Evolutionary conservation across 2,113 vertebrate species (phyloP), one percentile per base, ranked within the genome.

Genomic region (Polyodon spathula): DNA sequence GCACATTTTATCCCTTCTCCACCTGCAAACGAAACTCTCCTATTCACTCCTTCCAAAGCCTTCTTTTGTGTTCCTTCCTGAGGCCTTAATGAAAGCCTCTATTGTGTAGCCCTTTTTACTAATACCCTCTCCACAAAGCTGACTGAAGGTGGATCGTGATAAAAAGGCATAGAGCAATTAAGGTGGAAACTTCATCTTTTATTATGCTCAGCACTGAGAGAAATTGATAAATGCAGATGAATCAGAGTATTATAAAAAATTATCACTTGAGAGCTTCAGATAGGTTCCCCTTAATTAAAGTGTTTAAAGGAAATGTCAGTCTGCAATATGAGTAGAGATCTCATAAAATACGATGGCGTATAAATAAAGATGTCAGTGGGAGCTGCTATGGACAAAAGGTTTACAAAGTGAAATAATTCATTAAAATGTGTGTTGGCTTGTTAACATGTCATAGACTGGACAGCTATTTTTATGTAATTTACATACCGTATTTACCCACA

Each of bases 41-140:
- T 83, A 83, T 83, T 82, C 79, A 78, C 85, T 88, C 87, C 68
- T 80, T 86, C 89, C 89, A 89, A 91, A 91, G 89, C 87, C 81
- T 72, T 76, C 85, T 84, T 92, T 92, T 94, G 89, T 88, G 79
- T 67, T 81, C 79, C 82, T 86, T 75, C 76, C 84, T 73, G 73
- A 77, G 85, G 82, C 82, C 84, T 85, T 82, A 90, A 93, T 95
- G 90, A 95, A 93, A 92, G 90, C 88, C 81, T 83, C 85, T 78
- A 95, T 94, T 95, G 92, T 95, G 83, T 78, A 84, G 88, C 88
- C 80, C 90, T 71, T 69, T 89, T 90, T 86, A 85, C 86, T 90
- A 91, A 90, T 86, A 86, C 90, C 89, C 85, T 84, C 84, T 85
- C 82, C 86, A 88, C 86, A 84, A 83, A 87, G 84, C 80, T 81